These are phyloP conservation scores for Sinhomidia bicolor DNA, from an alignment of 2,888 invertebrate genomes.

Conservation along the genomic window DNA sequence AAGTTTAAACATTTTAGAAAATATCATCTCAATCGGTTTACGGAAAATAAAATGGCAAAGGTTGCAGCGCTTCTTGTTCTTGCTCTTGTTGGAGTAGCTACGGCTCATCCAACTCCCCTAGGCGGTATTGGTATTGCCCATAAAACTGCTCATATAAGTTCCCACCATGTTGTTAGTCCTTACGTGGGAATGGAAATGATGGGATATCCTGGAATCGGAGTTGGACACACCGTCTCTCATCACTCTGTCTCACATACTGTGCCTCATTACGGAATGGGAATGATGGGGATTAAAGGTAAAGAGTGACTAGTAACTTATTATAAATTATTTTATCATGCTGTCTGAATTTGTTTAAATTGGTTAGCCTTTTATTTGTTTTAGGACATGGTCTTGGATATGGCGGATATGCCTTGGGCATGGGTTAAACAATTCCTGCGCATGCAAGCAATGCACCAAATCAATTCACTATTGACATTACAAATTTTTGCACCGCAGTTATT, in stretches of 20 bases:
- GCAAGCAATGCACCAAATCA: too few relatives aligned
- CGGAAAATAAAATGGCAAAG: background rate
- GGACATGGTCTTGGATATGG: background rate
- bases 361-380: too few relatives aligned
- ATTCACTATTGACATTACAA: too few relatives aligned
- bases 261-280: constrained; percentile 8
- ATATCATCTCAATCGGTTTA: too few relatives aligned
- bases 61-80: background rate
- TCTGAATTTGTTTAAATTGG: too few relatives aligned
- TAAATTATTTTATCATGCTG: too few relatives aligned
- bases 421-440: too few relatives aligned
- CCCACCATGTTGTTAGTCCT: background rate
- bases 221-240: background rate
- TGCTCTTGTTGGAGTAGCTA: background rate
- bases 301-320: too few relatives aligned
- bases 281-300: background rate
- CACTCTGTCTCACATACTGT: background rate
- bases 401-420: background rate
- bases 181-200: constrained; percentile 21
- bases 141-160: background rate
- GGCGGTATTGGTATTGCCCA: background rate
- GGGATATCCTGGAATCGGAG: constrained; percentile 22
- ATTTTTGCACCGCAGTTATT: too few relatives aligned
- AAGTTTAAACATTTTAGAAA: background rate
- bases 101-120: background rate